Conservation (phyloP, 2,113 vertebrate genomes). For the Sander vitreus region DNA sequence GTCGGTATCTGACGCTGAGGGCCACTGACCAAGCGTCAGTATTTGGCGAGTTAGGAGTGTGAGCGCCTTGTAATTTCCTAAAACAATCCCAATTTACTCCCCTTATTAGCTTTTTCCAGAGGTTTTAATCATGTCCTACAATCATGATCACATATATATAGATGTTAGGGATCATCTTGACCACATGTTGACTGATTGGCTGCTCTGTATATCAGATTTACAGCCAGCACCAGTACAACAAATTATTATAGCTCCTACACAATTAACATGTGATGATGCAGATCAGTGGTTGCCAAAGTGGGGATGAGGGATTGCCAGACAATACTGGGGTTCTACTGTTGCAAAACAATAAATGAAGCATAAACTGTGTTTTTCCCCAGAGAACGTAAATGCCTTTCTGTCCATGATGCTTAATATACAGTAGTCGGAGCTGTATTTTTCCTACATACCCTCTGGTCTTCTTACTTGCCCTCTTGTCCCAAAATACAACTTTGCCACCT, state of each 20-base stretch:
- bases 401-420: not conserved
- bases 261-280: not conserved
- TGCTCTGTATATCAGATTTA: not conserved
- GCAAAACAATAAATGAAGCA: not conserved
- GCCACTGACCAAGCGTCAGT: no score
- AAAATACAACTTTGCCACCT: constrained; percentile 1
- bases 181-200: not conserved
- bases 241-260: not conserved
- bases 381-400: not conserved
- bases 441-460: not conserved
- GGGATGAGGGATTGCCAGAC: constrained; percentile 7
- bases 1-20: no score
- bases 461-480: not conserved
- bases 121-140: no score
- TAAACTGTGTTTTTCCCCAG: no score
- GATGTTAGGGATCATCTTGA: not conserved
- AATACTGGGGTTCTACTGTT: constrained; percentile 5
- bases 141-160: no score
- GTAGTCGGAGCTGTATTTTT: not conserved
- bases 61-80: no score
- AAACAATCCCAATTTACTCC: no score
- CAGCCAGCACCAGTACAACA: not conserved
- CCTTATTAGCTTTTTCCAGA: no score
- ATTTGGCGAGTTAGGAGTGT: no score
- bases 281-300: not conserved